Percentiles rank a stretch among this genome's conserved stretches.
Evolutionary conservation across 64 coral and sea anemone genomes (phyloP).

Genomic region (Trachythela sp.): DNA sequence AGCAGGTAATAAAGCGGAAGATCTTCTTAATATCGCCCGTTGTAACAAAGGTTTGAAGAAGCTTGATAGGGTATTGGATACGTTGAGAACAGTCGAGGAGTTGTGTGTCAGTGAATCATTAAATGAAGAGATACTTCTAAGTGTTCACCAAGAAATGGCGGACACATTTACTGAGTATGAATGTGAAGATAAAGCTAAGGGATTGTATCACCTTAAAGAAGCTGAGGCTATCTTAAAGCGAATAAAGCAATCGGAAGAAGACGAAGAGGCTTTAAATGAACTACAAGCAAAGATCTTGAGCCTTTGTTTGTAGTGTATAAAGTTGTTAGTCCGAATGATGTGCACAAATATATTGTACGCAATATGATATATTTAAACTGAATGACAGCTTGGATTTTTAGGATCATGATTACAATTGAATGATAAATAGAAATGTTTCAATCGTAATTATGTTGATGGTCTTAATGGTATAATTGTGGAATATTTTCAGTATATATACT

Average conservation of each 20-base stretch:
- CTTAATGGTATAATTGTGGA: too few relatives aligned
- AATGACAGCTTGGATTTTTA: too few relatives aligned
- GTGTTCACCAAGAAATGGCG: neutral
- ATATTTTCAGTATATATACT: too few relatives aligned
- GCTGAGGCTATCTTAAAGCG: neutral
- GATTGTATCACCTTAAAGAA: neutral
- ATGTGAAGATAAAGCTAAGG: neutral
- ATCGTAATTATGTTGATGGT: too few relatives aligned
- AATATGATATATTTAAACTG: too few relatives aligned
- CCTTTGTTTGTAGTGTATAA: too few relatives aligned
- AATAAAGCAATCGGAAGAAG: neutral
- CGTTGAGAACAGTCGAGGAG: neutral
- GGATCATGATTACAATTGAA: too few relatives aligned
- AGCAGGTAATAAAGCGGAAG: neutral
- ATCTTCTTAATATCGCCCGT: neutral
- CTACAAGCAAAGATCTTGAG: neutral
- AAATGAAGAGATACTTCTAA: neutral
- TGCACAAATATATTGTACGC: too few relatives aligned
- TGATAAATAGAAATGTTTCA: too few relatives aligned
- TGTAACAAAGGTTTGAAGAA: slow-evolving; percentile 16
- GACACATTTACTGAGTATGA: neutral
- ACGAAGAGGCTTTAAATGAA: neutral
- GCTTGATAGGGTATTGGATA: neutral
- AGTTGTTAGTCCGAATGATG: too few relatives aligned
- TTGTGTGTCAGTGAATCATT: neutral